phyloP scores from a whole-genome alignment of 2,888 invertebrate genomes.

The Drosophila suboccidentalis region DNA sequence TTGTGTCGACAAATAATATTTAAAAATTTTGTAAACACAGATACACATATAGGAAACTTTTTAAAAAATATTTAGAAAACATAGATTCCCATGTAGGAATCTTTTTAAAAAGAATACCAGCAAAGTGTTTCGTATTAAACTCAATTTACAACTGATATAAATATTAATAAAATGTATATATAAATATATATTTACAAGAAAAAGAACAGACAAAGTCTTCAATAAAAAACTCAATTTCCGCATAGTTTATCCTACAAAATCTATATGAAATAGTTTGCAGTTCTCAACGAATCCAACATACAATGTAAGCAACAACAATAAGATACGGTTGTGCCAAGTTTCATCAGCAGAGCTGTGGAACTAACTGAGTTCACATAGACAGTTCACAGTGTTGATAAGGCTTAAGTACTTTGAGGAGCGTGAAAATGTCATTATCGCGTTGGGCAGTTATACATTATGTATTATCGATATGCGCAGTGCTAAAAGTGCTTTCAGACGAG shows the following conservation, averaged over 20 bases:
- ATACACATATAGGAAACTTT: no score
- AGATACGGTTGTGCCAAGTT: background rate
- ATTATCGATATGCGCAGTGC: background rate
- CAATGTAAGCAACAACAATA: background rate
- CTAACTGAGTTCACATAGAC: slow-evolving; percentile 6
- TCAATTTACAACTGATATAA: no score
- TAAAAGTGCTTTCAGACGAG: no score
- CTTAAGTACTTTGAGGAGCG: slow-evolving; percentile 8
- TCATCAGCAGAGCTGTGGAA: background rate
- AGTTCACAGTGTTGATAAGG: slow-evolving; percentile 1
- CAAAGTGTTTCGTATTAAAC: no score
- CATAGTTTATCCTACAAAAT: background rate
- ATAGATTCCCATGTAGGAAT: no score
- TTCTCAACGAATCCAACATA: background rate
- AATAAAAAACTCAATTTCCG: background rate
- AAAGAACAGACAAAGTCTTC: no score
- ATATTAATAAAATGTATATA: no score
- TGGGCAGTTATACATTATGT: slow-evolving; percentile 1
- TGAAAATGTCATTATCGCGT: slow-evolving; percentile 9
- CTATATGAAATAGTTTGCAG: background rate
- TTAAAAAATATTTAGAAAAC: no score
- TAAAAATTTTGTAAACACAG: no score
- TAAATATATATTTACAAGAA: no score
- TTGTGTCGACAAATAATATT: no score
- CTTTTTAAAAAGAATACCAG: no score